Evolutionary conservation across 1,140 invertebrate species (phyloP), one percentile per base, ranked within the genome.

Genomic region (Drosophila orena): DNA sequence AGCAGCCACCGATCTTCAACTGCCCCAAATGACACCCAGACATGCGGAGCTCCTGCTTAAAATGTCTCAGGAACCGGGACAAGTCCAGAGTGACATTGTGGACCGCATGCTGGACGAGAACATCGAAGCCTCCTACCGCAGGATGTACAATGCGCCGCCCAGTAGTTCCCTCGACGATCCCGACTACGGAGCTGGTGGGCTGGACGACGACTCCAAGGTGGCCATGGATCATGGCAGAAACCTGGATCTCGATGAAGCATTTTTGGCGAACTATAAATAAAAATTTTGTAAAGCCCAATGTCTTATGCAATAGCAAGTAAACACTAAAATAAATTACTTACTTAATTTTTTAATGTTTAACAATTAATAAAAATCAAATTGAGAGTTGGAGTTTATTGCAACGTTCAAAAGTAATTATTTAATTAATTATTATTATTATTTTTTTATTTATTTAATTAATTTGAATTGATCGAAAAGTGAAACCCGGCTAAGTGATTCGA

Each of bases 31-130:
- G 27, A 72, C 57, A 8, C 27, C 65, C 10, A 17, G 27, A 22
- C 58, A 62, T 17, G 42, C 50, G 1, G 49, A 56, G 4, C 57
- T 62, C 0, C 46, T 76, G 12, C 44, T 65, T 3, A 65, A 62
- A n/a, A 43, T 58, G 46, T 17, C 35, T 12, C 55, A 8, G 17
- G 64, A 60, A 43, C 20, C 53, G 17, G 57, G 35, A 2, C 46
- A 54, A 10, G 52, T 17, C 5, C 66, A 52, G 14, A 68, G 54
- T 4, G 78, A 91, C 49, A 78, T 91, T 74, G 91, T 92, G 1
- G 91, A 92, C 44, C 88, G 91, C 12, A 64, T 92, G 64, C 22
- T 92, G 20, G 91, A 92, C 40, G 91, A 91, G 12, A 92, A 91
- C 42, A 91, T 92, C 6, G 77, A 85, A 11, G 88, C 85, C 3